phyloP scores from a whole-genome alignment of 2,113 vertebrate genomes.

The Chlamydotis undulata region DNA sequence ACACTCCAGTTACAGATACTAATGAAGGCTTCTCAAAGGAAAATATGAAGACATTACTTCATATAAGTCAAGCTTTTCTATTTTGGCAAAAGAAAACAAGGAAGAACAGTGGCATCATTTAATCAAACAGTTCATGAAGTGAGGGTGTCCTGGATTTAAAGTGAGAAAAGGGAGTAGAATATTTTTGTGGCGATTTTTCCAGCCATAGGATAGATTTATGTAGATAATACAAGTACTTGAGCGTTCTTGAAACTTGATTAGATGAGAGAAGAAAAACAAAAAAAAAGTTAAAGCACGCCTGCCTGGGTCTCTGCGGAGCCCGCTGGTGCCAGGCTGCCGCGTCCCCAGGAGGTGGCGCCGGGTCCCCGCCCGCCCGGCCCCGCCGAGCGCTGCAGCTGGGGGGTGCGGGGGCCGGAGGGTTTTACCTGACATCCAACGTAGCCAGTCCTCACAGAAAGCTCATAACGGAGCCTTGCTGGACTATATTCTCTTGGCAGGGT shows the following conservation, averaged over 20 bases:
- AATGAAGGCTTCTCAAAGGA: not conserved
- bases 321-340: no score
- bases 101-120: not conserved
- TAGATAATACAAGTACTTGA: no score
- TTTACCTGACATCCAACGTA: fast-evolving
- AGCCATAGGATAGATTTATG: fast-evolving
- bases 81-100: not conserved
- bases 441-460: not conserved
- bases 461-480: fast-evolving
- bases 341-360: conserved; percentile 37
- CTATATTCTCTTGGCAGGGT: fast-evolving
- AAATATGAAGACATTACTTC: not conserved
- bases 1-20: not conserved
- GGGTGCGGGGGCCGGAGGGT: fast-evolving
- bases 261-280: not conserved
- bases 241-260: fast-evolving
- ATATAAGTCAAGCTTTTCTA: not conserved
- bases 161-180: not conserved
- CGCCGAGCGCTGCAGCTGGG: no score
- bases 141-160: not conserved
- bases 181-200: not conserved
- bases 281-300: fast-evolving
- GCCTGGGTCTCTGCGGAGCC: fast-evolving
- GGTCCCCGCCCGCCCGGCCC: no score
- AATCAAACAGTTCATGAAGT: not conserved